Base-by-base conservation (phyloP, 2,113 vertebrate species). In the Prionailurus viverrinus region DNA sequence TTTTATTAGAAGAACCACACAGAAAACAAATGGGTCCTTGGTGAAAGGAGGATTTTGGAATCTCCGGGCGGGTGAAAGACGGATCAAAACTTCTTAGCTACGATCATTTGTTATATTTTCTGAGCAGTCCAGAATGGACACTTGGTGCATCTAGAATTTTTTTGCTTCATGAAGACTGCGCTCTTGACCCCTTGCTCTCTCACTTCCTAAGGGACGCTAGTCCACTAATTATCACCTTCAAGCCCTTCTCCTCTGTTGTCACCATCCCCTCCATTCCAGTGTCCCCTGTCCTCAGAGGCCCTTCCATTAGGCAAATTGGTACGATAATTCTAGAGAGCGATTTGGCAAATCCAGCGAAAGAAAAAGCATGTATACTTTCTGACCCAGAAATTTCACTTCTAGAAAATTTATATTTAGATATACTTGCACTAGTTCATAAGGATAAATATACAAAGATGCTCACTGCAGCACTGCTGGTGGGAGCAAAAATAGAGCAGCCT, bases 351-450 rank as follows among this genome's bases (percentile, higher is more conserved):
- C 16, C 51, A 73, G 41, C 55, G 31, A 80, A 33, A 86, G 27
- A 4, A 66, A 73, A 90, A 76, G 58, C 16, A 55, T 13, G 36
- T 45, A 68, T 23, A 1, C 14, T 36, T 92, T 92, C 71, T 94
- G 93, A 95, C 81, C 89, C 86, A 95, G 66, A 97, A 91, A 85
- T 93, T 94, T 90, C 53, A 48, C 79, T 90, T 87, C 83, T 69
- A 83, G 63, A 92, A 94, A 96, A 90, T 89, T 10, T 73, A 45
- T 91, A 97, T 94, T 96, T 94, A 91, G 97, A 33, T 68, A 61
- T 2, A 71, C 18, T 63, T 85, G 25, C 36, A 68, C 82, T 90
- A 10, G 55, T 94, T 92, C 51, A 18, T 14, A 69, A 53, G 51
- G 80, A 45, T n/a, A 74, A 73, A 94, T 7, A 48, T 7, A 87